Percentiles rank a stretch among this genome's conserved stretches.
Conservation (phyloP, 2,113 vertebrate species). For the Syngnathoides biaculeatus region DNA sequence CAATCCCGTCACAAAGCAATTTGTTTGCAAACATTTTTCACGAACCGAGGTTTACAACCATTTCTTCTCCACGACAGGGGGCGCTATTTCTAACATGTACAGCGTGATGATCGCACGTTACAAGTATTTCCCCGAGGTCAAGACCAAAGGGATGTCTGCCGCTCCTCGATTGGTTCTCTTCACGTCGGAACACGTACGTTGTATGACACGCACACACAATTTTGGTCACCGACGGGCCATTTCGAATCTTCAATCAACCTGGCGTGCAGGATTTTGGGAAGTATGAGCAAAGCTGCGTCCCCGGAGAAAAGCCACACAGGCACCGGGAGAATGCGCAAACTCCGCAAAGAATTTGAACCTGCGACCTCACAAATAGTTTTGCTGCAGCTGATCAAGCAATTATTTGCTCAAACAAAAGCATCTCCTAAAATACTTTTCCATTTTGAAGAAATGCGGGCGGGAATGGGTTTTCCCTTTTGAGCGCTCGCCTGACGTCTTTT, state of each 20-base stretch:
- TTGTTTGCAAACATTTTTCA: neutral
- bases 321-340: no score
- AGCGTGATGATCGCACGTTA: conserved; percentile 98
- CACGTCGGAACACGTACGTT: conserved; percentile 92
- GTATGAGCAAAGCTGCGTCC: no score
- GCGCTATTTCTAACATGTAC: conserved; percentile 99
- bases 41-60: neutral
- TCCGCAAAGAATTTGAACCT: no score
- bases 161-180: conserved; percentile 95
- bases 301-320: no score
- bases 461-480: no score
- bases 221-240: no score
- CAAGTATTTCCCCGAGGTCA: conserved; percentile 96
- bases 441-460: no score
- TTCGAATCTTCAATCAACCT: no score
- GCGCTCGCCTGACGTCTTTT: neutral
- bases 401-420: neutral
- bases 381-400: neutral
- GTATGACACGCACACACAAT: neutral
- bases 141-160: conserved; percentile 96
- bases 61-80: conserved; percentile 74
- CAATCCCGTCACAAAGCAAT: neutral
- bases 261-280: no score
- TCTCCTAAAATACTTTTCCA: no score
- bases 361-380: neutral